Base-by-base conservation (phyloP, 2,888 invertebrate species). In the Microctonus aethiopoides region DNA sequence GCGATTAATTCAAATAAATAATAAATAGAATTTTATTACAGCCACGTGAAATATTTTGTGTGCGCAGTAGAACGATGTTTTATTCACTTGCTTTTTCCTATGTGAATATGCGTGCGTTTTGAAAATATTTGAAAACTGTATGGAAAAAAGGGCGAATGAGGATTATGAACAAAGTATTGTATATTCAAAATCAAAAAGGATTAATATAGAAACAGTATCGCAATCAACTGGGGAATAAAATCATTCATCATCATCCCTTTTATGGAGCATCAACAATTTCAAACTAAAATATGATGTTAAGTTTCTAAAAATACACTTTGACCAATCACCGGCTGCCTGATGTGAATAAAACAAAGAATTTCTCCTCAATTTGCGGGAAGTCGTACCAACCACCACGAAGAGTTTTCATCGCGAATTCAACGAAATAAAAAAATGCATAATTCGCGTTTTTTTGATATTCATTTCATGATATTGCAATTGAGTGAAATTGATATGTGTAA, bases 271-370 rank as follows among this genome's bases (percentile, higher is more conserved):
- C 26, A 9, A 57, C 20, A 13, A 32, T 29, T 57, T 29, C 32
- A 32, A 32, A 57, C 16, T 57, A n/a, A 20, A 32, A 57, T 16
- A 57, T 29, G n/a, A 4, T 57, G n/a, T 24, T 26, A n/a, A n/a
- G n/a, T n/a, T n/a, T n/a, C n/a, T n/a, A n/a, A n/a, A n/a, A n/a
- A n/a, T n/a, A n/a, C 79, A 46, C 46, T 46, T 81, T 80, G 85
- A 85, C 85, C 85, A 86, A 86, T 83, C 83, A 83, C 82, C 85
- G 84, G 83, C 82, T 85, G 84, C 84, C 84, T 83, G 80, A 81
- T 80, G 79, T 78, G 32, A 29, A n/a, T 34, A 16, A 32, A 46
- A 46, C 46, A 16, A 46, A 46, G 16, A 46, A 80, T 80, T 81
- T 80, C 82, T 84, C 67, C 60, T 26, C 26, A 63, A 76, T 74